Evolutionary conservation across 1,140 invertebrate species (phyloP).

Genomic region (Wiebesia pumilae): DNA sequence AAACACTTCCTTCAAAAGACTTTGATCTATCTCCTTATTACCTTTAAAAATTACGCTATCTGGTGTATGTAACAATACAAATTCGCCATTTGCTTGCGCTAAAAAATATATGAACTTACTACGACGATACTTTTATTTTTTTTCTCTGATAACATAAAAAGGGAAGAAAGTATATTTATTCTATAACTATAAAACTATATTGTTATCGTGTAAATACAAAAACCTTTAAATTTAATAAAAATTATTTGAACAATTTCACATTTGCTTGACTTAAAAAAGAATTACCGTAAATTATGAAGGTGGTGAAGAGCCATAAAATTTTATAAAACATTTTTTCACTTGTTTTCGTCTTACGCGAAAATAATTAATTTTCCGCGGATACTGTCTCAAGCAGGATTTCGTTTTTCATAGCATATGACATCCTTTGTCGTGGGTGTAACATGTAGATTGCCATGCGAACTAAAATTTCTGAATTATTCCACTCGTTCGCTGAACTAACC

Average conservation of each 20-base stretch:
- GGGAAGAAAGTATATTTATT: neutral
- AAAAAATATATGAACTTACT: neutral
- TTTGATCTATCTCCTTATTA: constrained; percentile 77
- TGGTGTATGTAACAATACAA: constrained; percentile 81
- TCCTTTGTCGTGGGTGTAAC: neutral
- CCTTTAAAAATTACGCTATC: constrained; percentile 81
- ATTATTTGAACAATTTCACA: neutral
- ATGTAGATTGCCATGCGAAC: neutral
- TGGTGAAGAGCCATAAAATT: constrained; percentile 16
- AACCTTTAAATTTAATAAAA: neutral
- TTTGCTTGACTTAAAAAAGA: neutral
- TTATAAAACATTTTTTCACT: constrained; percentile 21
- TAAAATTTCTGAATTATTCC: neutral
- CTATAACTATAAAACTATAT: neutral
- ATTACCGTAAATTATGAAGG: constrained; percentile 37
- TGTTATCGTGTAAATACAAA: neutral
- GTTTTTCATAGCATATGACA: constrained; percentile 47
- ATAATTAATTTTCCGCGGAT: neutral
- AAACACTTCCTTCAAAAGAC: constrained; percentile 82
- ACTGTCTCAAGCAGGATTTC: neutral
- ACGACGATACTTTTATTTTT: neutral
- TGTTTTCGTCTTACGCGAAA: neutral
- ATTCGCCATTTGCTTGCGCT: constrained; percentile 81
- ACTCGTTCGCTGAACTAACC: constrained; percentile 18
- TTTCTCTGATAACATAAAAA: neutral